These are phyloP conservation scores for Hemibagrus wyckioides DNA, from an alignment of 2,113 vertebrate genomes.

Conservation along the genomic window DNA sequence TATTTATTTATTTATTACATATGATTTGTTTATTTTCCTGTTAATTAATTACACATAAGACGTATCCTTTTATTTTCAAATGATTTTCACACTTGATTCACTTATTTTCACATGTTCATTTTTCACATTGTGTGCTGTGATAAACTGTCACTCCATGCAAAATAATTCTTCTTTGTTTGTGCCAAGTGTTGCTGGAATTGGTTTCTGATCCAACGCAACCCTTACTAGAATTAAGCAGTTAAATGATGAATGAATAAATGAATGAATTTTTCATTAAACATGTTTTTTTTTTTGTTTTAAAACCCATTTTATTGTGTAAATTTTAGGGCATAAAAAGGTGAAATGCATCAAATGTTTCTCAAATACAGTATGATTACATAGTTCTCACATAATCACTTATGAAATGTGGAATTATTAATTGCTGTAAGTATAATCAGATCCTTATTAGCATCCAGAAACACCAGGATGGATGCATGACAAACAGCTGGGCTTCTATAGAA, in stretches of 20 bases:
- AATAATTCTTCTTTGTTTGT: neutral
- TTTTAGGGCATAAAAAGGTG: neutral
- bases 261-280: neutral
- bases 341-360: neutral
- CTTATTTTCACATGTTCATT: neutral
- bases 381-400: neutral
- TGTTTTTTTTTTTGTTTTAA: neutral
- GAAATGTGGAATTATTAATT: neutral
- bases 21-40: neutral
- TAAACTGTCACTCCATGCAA: neutral
- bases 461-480: neutral
- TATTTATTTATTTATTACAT: neutral
- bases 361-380: neutral
- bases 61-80: no score
- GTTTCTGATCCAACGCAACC: neutral
- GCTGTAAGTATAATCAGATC: neutral
- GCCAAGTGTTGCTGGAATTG: neutral
- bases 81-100: no score
- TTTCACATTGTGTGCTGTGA: neutral
- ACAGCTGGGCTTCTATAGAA: neutral
- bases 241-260: neutral
- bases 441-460: slow-evolving; percentile 11
- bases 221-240: neutral
- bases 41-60: no score
- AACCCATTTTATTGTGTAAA: neutral